phyloP scores from a whole-genome alignment of 2,113 vertebrate genomes.

The Collichthys lucidus region DNA sequence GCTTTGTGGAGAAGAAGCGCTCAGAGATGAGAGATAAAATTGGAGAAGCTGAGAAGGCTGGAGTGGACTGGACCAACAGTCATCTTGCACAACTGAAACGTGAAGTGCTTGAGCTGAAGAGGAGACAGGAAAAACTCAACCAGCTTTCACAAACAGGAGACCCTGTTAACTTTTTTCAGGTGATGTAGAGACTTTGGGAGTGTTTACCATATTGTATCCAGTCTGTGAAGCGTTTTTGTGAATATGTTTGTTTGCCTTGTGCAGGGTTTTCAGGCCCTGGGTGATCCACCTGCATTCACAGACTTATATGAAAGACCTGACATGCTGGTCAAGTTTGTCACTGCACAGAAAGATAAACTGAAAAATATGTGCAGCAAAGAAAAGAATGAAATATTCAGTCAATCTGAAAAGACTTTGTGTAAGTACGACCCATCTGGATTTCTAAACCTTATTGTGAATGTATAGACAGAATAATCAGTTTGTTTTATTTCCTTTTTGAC shows the following conservation, averaged over 20 bases:
- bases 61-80: slow-evolving; percentile 34
- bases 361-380: slow-evolving; percentile 14
- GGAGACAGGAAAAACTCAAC: slow-evolving; percentile 43
- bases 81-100: slow-evolving; percentile 26
- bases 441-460: neutral
- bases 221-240: too few relatives aligned
- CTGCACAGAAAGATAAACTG: slow-evolving; percentile 41
- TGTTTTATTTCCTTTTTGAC: neutral
- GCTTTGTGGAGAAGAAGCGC: slow-evolving; percentile 29
- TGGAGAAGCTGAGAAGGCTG: slow-evolving; percentile 57
- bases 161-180: slow-evolving; percentile 70
- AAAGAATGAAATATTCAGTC: neutral
- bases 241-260: rapidly evolving
- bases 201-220: neutral
- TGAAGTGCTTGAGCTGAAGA: slow-evolving; percentile 59
- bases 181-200: slow-evolving; percentile 5
- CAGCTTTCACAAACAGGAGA: slow-evolving; percentile 63
- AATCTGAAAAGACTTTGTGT: slow-evolving; percentile 1
- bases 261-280: slow-evolving; percentile 48
- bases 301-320: neutral
- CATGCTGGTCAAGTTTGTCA: slow-evolving; percentile 8
- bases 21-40: slow-evolving; percentile 53
- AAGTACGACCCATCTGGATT: neutral
- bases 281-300: slow-evolving; percentile 14
- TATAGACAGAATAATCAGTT: neutral